phyloP scores from a whole-genome alignment of 2,113 vertebrate species.

The Notarius lentiginosus region DNA sequence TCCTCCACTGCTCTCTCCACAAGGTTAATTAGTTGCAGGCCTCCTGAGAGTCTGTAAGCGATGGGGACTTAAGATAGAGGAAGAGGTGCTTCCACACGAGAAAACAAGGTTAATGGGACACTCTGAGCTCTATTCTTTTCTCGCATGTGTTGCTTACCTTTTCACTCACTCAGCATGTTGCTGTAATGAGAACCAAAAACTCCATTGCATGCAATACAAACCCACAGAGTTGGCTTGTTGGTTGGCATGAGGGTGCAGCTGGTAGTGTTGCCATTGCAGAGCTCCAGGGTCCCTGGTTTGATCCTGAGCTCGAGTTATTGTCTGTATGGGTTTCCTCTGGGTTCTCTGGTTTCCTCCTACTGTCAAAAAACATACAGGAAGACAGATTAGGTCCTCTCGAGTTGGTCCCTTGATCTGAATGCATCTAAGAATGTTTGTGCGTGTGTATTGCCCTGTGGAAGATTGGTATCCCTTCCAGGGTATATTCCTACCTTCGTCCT shows the following conservation, averaged over 20 bases:
- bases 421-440: background rate
- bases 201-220: conserved; percentile 38
- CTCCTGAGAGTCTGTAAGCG: conserved; percentile 65
- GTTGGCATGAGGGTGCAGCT: background rate
- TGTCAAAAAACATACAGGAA: background rate
- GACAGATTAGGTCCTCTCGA: background rate
- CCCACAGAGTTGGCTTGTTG: background rate
- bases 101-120: conserved; percentile 75
- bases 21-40: conserved; percentile 80
- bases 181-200: conserved; percentile 60
- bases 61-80: conserved; percentile 72
- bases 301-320: background rate
- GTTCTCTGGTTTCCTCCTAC: background rate
- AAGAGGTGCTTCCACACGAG: conserved; percentile 65
- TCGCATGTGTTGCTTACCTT: conserved; percentile 44
- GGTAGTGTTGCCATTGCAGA: background rate
- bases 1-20: conserved; percentile 71
- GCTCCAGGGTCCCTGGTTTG: no score
- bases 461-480: background rate
- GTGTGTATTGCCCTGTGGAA: no score
- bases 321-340: background rate
- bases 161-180: conserved; percentile 37
- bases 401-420: background rate
- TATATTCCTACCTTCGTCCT: background rate
- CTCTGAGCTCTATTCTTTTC: conserved; percentile 58